A percentile compares a stretch with the other conserved stretches of the same genome.
These are phyloP conservation scores for Dromococcyx pavoninus DNA, from an alignment of 2,797 vertebrate species.

Conservation along the genomic window DNA sequence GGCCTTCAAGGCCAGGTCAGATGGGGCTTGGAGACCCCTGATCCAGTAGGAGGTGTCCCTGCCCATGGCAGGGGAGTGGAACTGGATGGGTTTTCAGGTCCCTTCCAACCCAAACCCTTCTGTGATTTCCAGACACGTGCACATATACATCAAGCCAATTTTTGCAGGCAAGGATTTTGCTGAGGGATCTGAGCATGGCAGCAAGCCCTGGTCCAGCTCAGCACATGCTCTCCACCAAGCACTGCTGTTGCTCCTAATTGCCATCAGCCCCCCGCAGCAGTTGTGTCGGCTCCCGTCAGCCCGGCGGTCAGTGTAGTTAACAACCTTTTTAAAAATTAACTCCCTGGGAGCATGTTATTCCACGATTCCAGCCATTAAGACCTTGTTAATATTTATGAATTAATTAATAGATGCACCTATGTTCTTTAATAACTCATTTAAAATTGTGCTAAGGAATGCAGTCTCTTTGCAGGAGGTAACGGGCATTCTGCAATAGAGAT, in stretches of 20 bases:
- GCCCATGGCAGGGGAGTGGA: too few relatives aligned
- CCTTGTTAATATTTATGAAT: slow-evolving; percentile 61
- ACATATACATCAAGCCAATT: too few relatives aligned
- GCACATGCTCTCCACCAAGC: rapidly evolving
- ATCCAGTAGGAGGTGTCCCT: too few relatives aligned
- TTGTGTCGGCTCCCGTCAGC: not conserved
- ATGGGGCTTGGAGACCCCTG: too few relatives aligned
- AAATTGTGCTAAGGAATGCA: not conserved
- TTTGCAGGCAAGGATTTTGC: not conserved
- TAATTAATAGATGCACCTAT: slow-evolving; percentile 39
- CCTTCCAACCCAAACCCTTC: too few relatives aligned
- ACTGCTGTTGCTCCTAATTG: not conserved
- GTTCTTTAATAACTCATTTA: slow-evolving; percentile 7
- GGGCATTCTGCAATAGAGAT: not conserved
- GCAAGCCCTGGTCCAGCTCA: not conserved
- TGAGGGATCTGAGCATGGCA: rapidly evolving
- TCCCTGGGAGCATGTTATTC: not conserved
- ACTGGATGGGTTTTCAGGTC: too few relatives aligned
- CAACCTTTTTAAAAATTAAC: not conserved
- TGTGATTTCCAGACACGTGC: too few relatives aligned
- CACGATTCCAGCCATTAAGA: not conserved
- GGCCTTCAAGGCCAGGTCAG: too few relatives aligned
- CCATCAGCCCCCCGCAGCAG: not conserved
- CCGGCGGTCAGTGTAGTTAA: not conserved
- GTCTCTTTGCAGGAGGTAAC: not conserved